Base-by-base conservation (phyloP, 2,113 vertebrate species). In the Cyphotilapia sp. region DNA sequence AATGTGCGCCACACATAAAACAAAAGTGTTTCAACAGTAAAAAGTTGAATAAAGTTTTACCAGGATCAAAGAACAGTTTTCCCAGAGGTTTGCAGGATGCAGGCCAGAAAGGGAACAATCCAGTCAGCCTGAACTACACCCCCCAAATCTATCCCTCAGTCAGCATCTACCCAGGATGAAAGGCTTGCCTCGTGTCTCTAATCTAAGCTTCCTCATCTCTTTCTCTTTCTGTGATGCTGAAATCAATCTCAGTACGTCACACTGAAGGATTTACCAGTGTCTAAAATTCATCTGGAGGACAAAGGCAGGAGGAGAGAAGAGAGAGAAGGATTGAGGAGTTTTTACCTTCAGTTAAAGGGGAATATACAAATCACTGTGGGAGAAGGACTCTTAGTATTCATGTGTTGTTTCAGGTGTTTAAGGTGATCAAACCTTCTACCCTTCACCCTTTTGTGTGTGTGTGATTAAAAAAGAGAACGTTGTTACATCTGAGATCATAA, bases 1-100 rank as follows among this genome's bases (percentile, higher is more conserved):
- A 71, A 40, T 0, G 0, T 9, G 35, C 4, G 0, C n/a, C 8
- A 42, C 12, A 45, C 38, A 17, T 14, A 0, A 1, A 74, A 27
- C 59, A 35, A 17, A 24, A 42, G 12, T 16, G 38, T 74, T 45
- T 74, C n/a, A 42, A 27, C 66, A 16, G 38, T 45, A 45, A 42
- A 42, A 42, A 42, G 33, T 22, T 22, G 0, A 31, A 35, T 63
- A 8, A 71, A 71, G 66, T 45, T 24, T 74, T 74, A 4, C 22
- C 12, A 16, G 5, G 13, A 74, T 74, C 22, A 74, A 71, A 71
- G 66, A 10, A 45, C n/a, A 45, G 38, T 7, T 45, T 45, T 27
- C 66, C 13, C 66, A 45, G 38, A 16, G 0, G 38, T 74, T 74
- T 74, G 38, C 66, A 74, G 13, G 66, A 74, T 7, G n/a, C 63